These are phyloP conservation scores for Drosophila ananassae DNA, from an alignment of 1,140 invertebrate genomes.

Conservation along the genomic window DNA sequence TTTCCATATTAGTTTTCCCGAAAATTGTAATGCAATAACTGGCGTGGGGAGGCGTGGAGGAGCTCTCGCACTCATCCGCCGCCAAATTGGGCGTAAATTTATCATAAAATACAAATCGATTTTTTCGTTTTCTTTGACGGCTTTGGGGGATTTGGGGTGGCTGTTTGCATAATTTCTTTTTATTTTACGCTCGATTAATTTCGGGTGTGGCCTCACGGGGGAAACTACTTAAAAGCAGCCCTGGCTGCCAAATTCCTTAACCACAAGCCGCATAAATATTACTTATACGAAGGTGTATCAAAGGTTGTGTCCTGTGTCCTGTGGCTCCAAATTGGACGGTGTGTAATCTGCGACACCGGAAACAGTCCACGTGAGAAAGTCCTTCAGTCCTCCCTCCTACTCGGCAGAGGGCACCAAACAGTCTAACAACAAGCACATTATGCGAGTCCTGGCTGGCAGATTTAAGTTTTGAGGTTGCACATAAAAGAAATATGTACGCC, in stretches of 20 bases:
- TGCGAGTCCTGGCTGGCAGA: constrained; percentile 52
- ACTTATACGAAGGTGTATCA: constrained; percentile 55
- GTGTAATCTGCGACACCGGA: constrained; percentile 66
- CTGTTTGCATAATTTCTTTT: constrained; percentile 79
- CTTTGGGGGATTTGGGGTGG: background rate
- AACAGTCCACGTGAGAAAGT: constrained; percentile 50
- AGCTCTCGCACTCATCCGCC: background rate
- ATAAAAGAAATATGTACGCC: constrained; percentile 71
- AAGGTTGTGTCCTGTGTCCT: constrained; percentile 74
- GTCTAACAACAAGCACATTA: constrained; percentile 47
- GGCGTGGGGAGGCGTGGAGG: background rate
- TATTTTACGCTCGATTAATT: constrained; percentile 79
- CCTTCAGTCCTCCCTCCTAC: background rate
- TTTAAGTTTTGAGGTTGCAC: constrained; percentile 78
- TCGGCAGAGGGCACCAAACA: constrained; percentile 21
- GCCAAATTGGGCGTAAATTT: constrained; percentile 75
- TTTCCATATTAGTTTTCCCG: constrained; percentile 74
- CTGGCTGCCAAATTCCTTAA: constrained; percentile 18
- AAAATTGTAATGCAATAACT: constrained; percentile 56
- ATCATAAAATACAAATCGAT: constrained; percentile 73
- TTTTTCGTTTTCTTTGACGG: constrained; percentile 34
- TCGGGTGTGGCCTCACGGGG: constrained; percentile 32
- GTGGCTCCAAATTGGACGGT: constrained; percentile 38
- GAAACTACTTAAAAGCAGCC: constrained; percentile 57
- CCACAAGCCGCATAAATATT: constrained; percentile 65